Conservation (phyloP, 2,113 vertebrate genomes). For the Colius striatus region DNA sequence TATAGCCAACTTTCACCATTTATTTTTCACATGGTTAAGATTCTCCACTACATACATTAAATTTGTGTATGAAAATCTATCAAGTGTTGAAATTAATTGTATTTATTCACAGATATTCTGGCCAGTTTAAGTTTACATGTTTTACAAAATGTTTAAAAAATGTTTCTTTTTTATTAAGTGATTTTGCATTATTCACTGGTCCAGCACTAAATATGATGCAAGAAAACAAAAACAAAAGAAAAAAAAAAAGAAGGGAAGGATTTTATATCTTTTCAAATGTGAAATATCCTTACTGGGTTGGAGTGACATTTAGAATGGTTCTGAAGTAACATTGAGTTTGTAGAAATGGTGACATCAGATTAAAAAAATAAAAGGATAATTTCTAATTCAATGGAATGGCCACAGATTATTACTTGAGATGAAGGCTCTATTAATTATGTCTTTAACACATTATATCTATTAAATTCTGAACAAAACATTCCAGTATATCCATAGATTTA, state of each 20-base stretch:
- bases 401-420: background rate
- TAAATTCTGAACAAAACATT: background rate
- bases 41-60: background rate
- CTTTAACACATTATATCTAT: background rate
- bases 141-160: background rate
- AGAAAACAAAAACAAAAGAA: accelerated
- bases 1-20: background rate
- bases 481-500: background rate
- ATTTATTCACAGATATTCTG: background rate
- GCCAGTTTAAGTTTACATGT: accelerated
- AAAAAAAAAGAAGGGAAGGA: background rate
- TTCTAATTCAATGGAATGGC: background rate
- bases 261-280: background rate
- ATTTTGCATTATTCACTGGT: background rate
- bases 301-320: background rate
- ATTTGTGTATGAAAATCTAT: background rate
- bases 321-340: background rate
- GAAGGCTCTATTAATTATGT: background rate
- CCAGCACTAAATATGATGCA: background rate
- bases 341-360: background rate
- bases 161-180: background rate
- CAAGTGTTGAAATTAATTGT: background rate
- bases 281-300: background rate
- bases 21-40: background rate
- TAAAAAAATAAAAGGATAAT: background rate